Percentiles rank a stretch among this genome's conserved stretches.
Conservation (phyloP, 2,113 vertebrate species). For the Apteryx owenii region DNA sequence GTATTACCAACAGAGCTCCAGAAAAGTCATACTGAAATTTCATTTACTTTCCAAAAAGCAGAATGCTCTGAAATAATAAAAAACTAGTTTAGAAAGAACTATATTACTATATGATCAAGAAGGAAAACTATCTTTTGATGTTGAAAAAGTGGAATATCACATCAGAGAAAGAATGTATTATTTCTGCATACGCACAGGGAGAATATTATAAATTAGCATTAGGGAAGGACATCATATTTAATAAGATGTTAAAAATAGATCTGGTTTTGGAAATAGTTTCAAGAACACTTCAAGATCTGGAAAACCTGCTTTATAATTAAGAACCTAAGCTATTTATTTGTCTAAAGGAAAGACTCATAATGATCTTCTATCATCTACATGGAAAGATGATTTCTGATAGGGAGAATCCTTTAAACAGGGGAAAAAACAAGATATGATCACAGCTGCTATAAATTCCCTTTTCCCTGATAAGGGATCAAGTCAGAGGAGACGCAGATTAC, state of each 20-base stretch:
- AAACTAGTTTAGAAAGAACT: not conserved
- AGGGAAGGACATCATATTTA: too few species aligned
- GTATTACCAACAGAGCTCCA: not conserved
- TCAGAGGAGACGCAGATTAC: not conserved
- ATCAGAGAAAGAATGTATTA: not conserved
- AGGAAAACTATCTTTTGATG: not conserved
- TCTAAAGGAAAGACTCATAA: not conserved
- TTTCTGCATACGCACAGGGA: not conserved
- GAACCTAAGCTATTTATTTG: not conserved
- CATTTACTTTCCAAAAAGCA: not conserved
- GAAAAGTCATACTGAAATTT: not conserved
- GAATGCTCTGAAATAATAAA: not conserved
- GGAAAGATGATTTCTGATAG: not conserved
- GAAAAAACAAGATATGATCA: not conserved
- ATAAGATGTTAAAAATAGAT: not conserved
- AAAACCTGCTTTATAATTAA: not conserved
- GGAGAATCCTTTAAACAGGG: not conserved
- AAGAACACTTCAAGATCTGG: not conserved
- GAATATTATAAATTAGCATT: not conserved
- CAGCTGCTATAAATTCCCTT: not conserved
- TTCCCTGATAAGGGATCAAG: not conserved
- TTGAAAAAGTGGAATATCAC: not conserved
- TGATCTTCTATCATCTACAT: not conserved
- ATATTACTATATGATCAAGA: not conserved
- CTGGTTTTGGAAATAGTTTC: not conserved